Evolutionary conservation across 2,113 vertebrate species (phyloP), one percentile per base, ranked within the genome.

Genomic region (Aspiorhynchus laticeps): DNA sequence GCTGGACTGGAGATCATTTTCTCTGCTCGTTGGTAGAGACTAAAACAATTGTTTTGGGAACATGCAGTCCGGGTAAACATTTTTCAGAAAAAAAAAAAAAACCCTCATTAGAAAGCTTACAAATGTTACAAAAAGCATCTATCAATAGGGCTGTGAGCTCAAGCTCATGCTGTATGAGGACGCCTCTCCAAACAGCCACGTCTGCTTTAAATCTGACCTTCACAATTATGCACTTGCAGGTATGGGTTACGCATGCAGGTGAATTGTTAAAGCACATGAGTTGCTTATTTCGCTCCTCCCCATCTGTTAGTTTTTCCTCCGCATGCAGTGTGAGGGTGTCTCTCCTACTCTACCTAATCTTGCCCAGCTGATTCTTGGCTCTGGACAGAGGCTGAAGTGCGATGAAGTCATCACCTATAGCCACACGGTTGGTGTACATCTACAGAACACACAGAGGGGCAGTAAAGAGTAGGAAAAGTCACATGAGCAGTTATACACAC

Each of bases 351-450:
- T 99, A 99, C 98, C 98, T 99, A 99, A 99, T 96, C 96, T 95
- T 99, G 96, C 97, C 97, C 96, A 99, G 98, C 96, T 98, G 98
- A 96, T 95, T 98, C 97, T 97, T 98, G 95, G 97, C 97, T 97
- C 97, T 97, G 94, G 98, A 97, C 94, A 99, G 96, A 93, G 98
- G 98, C 96, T 99, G 98, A 95, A 99, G 97, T 94, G 98, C 97
- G 96, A 99, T 99, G 97, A 97, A 98, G 95, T 99, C 97, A 93
- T 99, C 97, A 95, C 96, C 98, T 98, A 99, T 97, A 93, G 96
- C 97, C 92, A 98, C 97, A 91, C 96, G 96, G 97, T 96, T 98
- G 97, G 97, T 95, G 96, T 97, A 98, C 96, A 98, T 99, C 98
- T 99, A 98, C 91, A 96, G 90, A 94, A 89, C 83, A 89, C 93